Evolutionary conservation across 2,888 invertebrate genomes (phyloP).

Genomic region (Apoda limacodes): DNA sequence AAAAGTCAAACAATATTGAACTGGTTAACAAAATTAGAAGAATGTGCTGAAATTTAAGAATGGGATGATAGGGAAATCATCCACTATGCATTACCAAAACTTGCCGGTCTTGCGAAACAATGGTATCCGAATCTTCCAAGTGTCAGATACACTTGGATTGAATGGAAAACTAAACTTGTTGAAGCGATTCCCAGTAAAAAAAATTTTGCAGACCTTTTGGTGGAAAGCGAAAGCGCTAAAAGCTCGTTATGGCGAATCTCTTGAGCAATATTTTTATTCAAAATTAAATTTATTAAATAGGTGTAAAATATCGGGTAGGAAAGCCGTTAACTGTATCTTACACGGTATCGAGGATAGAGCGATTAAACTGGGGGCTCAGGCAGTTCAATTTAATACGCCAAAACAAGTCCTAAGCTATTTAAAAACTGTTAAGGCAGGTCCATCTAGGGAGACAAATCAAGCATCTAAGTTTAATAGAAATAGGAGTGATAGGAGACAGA

Average conservation of each 20-base stretch:
- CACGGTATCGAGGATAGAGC: slow-evolving; percentile 3
- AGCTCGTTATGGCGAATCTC: slow-evolving; percentile 2
- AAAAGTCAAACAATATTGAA: no score
- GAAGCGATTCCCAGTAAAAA: slow-evolving; percentile 17
- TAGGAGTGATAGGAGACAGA: no score
- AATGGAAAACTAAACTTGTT: slow-evolving; percentile 18
- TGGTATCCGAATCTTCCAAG: slow-evolving; percentile 20
- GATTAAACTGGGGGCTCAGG: slow-evolving; percentile 2
- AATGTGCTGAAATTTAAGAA: slow-evolving; percentile 9
- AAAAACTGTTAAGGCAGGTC: slow-evolving; percentile 9
- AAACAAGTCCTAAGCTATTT: slow-evolving; percentile 18
- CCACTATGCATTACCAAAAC: slow-evolving; percentile 9
- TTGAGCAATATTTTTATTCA: slow-evolving; percentile 4
- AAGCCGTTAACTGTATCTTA: slow-evolving; percentile 5
- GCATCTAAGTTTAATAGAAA: no score
- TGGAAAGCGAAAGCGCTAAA: slow-evolving; percentile 17
- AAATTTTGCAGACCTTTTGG: slow-evolving; percentile 18
- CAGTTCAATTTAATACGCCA: slow-evolving; percentile 9
- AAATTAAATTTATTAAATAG: slow-evolving; percentile 1
- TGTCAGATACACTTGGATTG: slow-evolving; percentile 12
- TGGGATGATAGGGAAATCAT: slow-evolving; percentile 11
- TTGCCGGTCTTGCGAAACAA: slow-evolving; percentile 15
- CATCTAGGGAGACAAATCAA: no score
- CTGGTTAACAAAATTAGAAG: slow-evolving; percentile 13
- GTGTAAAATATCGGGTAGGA: slow-evolving; percentile 3